Conservation (phyloP, 2,113 vertebrate genomes). For the Vidua chalybeata region DNA sequence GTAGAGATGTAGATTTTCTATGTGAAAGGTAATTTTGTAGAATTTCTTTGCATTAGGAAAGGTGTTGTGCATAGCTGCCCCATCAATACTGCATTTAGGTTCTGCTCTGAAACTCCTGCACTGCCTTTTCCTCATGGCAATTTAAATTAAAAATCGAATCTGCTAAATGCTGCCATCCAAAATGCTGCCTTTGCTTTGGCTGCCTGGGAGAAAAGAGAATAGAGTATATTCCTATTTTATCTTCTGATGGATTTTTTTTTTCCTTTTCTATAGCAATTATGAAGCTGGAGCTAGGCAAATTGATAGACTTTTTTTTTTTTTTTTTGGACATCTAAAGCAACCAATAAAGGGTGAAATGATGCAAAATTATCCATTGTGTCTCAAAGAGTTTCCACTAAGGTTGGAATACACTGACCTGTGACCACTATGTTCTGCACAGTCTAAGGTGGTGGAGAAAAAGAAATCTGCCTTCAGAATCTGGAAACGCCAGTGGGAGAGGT, state of each 20-base stretch:
- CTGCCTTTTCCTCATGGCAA: background rate
- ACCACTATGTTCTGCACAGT: background rate
- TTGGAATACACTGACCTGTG: background rate
- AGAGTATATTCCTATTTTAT: background rate
- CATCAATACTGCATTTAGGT: background rate
- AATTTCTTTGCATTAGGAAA: background rate
- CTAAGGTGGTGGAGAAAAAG: background rate
- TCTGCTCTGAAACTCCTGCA: background rate
- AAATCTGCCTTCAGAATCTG: background rate
- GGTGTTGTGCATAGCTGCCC: background rate
- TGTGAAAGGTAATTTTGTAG: background rate
- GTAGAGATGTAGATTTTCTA: background rate
- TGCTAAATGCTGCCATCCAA: background rate
- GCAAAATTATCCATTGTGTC: background rate
- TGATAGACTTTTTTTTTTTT: background rate
- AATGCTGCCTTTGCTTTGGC: background rate
- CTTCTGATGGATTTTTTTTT: background rate
- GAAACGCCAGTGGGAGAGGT: background rate
- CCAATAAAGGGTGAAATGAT: background rate
- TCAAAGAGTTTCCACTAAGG: background rate
- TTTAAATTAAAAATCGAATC: background rate
- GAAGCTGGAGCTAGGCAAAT: background rate
- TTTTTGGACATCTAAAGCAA: slow-evolving; percentile 26
- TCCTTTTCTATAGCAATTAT: background rate
- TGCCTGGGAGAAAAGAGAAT: background rate